Evolutionary conservation across 2,888 invertebrate species (phyloP).

Genomic region (Oxystoma pomonae): DNA sequence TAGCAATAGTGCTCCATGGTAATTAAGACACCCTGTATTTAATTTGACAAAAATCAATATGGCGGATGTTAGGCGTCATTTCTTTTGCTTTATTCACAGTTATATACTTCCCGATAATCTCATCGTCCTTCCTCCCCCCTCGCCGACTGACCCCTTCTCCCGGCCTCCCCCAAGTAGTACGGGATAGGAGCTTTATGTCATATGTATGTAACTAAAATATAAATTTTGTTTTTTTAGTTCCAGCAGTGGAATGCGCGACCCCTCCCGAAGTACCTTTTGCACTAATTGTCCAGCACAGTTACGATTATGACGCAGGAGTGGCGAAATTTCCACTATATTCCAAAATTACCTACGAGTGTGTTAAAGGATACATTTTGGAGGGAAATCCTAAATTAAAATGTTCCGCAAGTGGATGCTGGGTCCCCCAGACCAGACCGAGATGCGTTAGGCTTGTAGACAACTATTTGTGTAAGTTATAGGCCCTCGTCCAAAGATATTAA

Average conservation of each 20-base stretch:
- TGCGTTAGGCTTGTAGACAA: constrained; percentile 30
- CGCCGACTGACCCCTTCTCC: no score
- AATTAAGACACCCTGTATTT: no score
- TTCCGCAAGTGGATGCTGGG: constrained; percentile 46
- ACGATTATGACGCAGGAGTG: constrained; percentile 27
- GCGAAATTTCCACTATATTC: constrained; percentile 40
- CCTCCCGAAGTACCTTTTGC: constrained; percentile 42
- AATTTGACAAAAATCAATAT: no score
- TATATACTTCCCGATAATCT: no score
- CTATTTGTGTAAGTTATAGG: constrained; percentile 35
- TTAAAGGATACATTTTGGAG: constrained; percentile 44
- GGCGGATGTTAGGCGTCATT: no score
- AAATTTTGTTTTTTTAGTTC: no score
- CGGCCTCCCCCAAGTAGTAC: no score
- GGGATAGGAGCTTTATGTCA: no score
- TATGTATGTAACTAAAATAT: no score
- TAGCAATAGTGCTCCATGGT: no score
- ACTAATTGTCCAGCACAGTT: constrained; percentile 35
- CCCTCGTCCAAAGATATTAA: not conserved
- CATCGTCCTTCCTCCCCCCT: no score
- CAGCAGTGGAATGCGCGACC: constrained; percentile 39
- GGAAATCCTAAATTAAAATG: constrained; percentile 44
- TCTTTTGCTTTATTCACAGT: no score
- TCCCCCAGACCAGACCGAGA: constrained; percentile 37
- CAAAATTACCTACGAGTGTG: constrained; percentile 44